Conservation (phyloP, 2,888 invertebrate genomes). For the Dicycla oo region DNA sequence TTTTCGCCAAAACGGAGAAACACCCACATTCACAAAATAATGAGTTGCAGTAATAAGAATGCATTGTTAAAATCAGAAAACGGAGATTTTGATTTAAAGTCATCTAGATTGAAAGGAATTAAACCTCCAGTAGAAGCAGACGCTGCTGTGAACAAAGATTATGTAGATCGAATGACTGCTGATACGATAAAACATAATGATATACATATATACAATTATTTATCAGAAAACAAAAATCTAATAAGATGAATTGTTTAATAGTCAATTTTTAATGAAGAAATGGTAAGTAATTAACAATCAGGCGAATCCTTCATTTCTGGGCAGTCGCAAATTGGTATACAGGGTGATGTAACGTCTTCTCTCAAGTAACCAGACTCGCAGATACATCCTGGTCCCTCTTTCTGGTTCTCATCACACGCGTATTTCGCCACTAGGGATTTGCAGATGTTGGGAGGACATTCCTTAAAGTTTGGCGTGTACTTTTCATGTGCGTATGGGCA, state of each 20-base stretch:
- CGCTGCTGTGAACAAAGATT: no score
- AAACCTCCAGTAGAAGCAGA: no score
- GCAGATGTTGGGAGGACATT: constrained; percentile 66
- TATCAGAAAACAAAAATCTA: not conserved
- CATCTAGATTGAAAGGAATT: no score
- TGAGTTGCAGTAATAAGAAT: no score
- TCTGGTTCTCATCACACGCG: constrained; percentile 52
- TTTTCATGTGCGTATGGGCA: constrained; percentile 42
- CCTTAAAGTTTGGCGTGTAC: constrained; percentile 8
- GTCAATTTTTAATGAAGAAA: constrained; percentile 6
- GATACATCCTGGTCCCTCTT: constrained; percentile 63
- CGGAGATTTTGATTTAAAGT: no score
- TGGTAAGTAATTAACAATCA: constrained; percentile 31
- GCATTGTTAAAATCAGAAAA: no score
- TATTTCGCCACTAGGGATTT: constrained; percentile 49
- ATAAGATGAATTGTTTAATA: no score
- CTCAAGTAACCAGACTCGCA: constrained; percentile 70
- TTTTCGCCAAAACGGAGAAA: no score
- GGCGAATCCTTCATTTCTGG: constrained; percentile 41
- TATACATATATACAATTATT: no score
- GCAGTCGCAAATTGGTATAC: constrained; percentile 66
- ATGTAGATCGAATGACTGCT: no score
- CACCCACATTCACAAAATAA: no score
- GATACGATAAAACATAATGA: no score
- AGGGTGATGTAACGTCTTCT: constrained; percentile 49